Conservation (phyloP, 1,140 invertebrate species). For the Gonatopus flavifemur region DNA sequence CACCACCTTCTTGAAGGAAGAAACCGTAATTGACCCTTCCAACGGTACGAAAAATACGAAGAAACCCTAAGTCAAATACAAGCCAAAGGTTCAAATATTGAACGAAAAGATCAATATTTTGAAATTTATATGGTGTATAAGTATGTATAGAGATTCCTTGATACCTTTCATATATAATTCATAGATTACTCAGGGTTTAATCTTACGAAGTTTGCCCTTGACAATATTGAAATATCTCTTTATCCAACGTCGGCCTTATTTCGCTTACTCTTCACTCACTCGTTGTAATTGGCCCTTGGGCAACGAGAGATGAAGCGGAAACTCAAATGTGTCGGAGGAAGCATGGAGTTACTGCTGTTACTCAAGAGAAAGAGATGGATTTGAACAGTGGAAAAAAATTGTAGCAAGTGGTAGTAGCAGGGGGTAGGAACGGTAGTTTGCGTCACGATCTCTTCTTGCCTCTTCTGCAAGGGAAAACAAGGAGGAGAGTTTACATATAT, state of each 20-base stretch:
- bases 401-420: slow-evolving; percentile 4
- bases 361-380: slow-evolving; percentile 5
- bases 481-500: not conserved
- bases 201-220: no score
- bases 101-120: no score
- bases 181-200: no score
- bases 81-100: no score
- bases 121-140: no score
- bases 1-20: not conserved
- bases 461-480: slow-evolving; percentile 1
- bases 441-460: not conserved
- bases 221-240: not conserved
- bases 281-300: slow-evolving; percentile 37
- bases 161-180: no score
- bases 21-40: no score
- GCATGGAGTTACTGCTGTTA: no score
- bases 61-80: no score
- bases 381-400: slow-evolving; percentile 12
- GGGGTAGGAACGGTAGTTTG: slow-evolving; percentile 15
- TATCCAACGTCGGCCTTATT: not conserved
- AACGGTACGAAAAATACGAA: no score
- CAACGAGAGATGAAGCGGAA: slow-evolving; percentile 10
- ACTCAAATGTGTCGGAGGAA: not conserved
- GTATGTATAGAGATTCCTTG: no score
- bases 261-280: slow-evolving; percentile 5